Conservation (phyloP, 2,113 vertebrate species). For the Melanerpes formicivorus region DNA sequence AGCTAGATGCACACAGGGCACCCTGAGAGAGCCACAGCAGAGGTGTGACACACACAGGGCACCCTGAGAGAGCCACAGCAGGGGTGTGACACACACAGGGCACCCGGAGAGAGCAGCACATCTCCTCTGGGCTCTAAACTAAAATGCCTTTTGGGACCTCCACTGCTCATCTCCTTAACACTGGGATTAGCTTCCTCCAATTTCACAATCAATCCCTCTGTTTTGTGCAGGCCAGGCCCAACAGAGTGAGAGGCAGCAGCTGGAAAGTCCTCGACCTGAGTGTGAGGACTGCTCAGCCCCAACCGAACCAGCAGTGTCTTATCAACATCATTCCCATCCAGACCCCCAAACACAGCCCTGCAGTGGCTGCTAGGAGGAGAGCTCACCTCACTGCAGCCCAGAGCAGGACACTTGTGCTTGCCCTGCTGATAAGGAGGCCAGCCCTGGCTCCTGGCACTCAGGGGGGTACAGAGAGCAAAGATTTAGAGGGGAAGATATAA, state of each 20-base stretch:
- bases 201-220: neutral
- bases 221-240: neutral
- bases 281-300: neutral
- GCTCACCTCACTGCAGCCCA: neutral
- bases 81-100: too few relatives aligned
- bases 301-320: neutral
- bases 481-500: neutral
- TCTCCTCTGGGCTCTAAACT: neutral
- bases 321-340: neutral
- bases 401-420: neutral
- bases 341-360: neutral
- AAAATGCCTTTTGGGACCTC: neutral
- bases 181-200: neutral
- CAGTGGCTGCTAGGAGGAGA: neutral
- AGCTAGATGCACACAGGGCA: neutral
- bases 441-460: neutral
- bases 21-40: neutral
- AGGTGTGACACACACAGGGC: too few relatives aligned
- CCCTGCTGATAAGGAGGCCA: neutral
- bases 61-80: too few relatives aligned
- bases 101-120: neutral
- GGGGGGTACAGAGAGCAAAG: neutral
- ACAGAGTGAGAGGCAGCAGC: neutral
- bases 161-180: neutral
- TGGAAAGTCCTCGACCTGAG: neutral